Base-by-base conservation (phyloP, 2,888 invertebrate genomes). In the Drosophila longiperda region DNA sequence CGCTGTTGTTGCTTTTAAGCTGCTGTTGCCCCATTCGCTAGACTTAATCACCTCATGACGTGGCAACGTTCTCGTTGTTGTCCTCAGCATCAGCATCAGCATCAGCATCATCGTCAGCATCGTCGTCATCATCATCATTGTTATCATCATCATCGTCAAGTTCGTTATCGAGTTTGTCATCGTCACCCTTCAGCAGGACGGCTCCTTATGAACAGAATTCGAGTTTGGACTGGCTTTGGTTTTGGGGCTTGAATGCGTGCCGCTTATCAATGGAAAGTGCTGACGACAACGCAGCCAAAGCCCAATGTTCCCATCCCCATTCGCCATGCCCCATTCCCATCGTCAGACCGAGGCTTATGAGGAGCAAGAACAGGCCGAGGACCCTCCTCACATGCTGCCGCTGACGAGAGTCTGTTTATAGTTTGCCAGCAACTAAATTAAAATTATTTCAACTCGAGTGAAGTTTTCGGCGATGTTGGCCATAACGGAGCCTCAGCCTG, bases 361-460 rank as follows among this genome's bases (percentile, higher is more conserved):
- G 53, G 9, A 54, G 23, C 23, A 23, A 23, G 12, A 17, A 66
- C 45, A 50, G 54, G 54, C 59, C 58, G 48, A 63, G 59, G 49
- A 49, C 52, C 73, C 61, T 50, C 73, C 61, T 50, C 42, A 9
- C 48, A 9, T 45, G 42, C 55, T 55, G 49, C 34, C 55, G 32
- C 26, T 20, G 57, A 40, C 66, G 66, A 74, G 52, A 78, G 81
- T 83, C 81, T 75, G 86, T 83, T 83, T 83, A 85, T 83, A 81
- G 83, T 86, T 83, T 75, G 64, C 74, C 80, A 83, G 83, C 83
- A 83, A 83, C 82, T 83, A 83, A 83, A 83, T 83, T 83, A 87
- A 83, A 83, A 83, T 83, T 83, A 83, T 83, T 83, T 83, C 87
- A 80, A 83, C 80, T 83, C 78, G 83, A 83, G 75, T 86, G 87